A percentile compares a stretch with the other conserved stretches of the same genome.
phyloP scores from a whole-genome alignment of 1,140 invertebrate genomes.

The Sycobia sp. region DNA sequence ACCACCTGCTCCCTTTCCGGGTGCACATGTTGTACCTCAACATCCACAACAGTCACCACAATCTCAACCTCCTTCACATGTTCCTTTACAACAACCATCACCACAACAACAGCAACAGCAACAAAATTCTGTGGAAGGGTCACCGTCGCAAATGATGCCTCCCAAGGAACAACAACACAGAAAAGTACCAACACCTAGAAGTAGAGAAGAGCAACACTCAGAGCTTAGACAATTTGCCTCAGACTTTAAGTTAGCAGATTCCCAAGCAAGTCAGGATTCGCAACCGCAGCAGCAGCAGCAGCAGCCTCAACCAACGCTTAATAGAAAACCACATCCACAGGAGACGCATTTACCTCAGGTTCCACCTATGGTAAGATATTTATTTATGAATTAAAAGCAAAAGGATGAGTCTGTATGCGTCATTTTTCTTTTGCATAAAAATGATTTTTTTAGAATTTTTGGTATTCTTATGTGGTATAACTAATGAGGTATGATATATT shows the following conservation, averaged over 20 bases:
- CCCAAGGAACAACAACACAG: conserved; percentile 24
- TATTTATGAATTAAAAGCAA: not conserved
- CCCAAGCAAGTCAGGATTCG: conserved; percentile 46
- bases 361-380: conserved; percentile 30
- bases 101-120: conserved; percentile 43
- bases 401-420: conserved; percentile 22
- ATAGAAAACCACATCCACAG: conserved; percentile 45
- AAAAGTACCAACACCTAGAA: conserved; percentile 45
- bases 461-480: no score
- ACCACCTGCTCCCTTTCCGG: conserved; percentile 57
- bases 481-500: no score
- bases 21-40: conserved; percentile 47
- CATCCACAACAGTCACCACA: conserved; percentile 51
- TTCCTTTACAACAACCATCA: conserved; percentile 46
- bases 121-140: conserved; percentile 16
- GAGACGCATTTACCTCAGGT: conserved; percentile 45
- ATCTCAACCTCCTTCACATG: conserved; percentile 42
- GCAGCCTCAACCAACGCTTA: conserved; percentile 42
- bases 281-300: no score
- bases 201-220: conserved; percentile 62
- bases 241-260: conserved; percentile 66
- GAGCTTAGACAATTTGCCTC: conserved; percentile 66
- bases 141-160: conserved; percentile 4
- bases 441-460: not conserved
- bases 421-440: not conserved